phyloP scores from a whole-genome alignment of 1,140 invertebrate genomes.

The Teleopsis dalmanni region DNA sequence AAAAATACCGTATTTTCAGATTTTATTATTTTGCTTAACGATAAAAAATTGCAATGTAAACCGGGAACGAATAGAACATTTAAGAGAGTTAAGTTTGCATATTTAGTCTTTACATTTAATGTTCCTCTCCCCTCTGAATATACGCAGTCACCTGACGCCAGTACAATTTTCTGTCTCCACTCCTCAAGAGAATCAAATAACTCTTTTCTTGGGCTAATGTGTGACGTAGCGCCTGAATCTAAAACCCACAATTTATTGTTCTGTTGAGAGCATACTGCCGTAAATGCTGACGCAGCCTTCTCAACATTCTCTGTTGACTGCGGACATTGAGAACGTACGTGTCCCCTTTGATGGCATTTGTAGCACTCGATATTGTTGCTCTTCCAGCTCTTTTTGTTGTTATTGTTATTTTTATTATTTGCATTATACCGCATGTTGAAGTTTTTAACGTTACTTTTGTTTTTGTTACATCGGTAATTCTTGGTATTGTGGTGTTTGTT shows the following conservation, averaged over 20 bases:
- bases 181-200: slow-evolving; percentile 4
- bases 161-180: slow-evolving; percentile 2
- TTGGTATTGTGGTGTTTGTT: background rate
- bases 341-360: slow-evolving; percentile 5
- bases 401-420: no score
- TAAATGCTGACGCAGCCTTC: background rate
- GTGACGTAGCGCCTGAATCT: slow-evolving; percentile 8
- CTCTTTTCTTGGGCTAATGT: slow-evolving; percentile 1
- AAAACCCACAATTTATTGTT: slow-evolving; percentile 6
- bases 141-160: slow-evolving; percentile 8
- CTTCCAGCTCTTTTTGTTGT: no score
- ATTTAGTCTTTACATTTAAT: no score
- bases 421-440: no score
- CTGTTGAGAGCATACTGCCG: background rate
- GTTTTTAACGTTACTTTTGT: background rate
- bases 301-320: background rate
- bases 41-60: no score
- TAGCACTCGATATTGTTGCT: slow-evolving; percentile 10
- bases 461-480: background rate
- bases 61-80: no score
- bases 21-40: no score
- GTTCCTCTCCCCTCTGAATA: no score
- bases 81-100: no score
- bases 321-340: slow-evolving; percentile 10
- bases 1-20: no score